Base-by-base conservation (phyloP, 2,888 invertebrate species). In the Bedellia somnulentella region DNA sequence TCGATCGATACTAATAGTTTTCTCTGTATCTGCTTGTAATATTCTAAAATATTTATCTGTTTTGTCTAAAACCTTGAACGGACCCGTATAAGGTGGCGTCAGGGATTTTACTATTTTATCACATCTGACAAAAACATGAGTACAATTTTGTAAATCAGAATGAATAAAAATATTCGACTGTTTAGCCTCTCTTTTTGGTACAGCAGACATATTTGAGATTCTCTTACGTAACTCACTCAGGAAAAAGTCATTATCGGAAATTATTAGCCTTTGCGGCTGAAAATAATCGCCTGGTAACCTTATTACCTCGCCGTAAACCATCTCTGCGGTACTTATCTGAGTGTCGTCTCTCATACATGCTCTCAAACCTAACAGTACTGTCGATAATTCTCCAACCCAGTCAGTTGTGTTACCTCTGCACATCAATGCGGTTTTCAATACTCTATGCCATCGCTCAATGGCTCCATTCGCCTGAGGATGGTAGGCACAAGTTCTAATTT, bases 291-390 rank as follows among this genome's bases (percentile, higher is more conserved):
- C 44, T 2, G 47, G 48, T n/a, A 49, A 29, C 4, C 38, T 31
- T 12, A 50, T 30, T 15, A 34, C 27, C n/a, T 32, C 24, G 1
- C 48, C 45, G 28, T 40, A 47, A 1, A 36, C 38, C 16, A 51
- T 15, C 29, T 46, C 39, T 2, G 46, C 48, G 14, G 45, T 38
- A 11, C 42, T 40, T 6, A 38, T 29, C n/a, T 38, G 33, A 1
- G 37, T 31, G 25, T 45, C 42, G 3, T 33, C 32, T 17, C 38
- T 37, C 11, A 36, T 26, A 10, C 39, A 34, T 4, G 44, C 32
- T 6, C 52, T 35, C 24, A 52, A 31, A 1, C 51, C 51, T 15
- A 54, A 33, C 9, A 53, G 31, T 3, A 49, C 42, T n/a, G 40
- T 37, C 1, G 51, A 51, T 15, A 56, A 33, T 22, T 35, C 39